These are phyloP conservation scores for Exaiptasia diaphana DNA, from an alignment of 64 coral and sea anemone species.

Conservation along the genomic window DNA sequence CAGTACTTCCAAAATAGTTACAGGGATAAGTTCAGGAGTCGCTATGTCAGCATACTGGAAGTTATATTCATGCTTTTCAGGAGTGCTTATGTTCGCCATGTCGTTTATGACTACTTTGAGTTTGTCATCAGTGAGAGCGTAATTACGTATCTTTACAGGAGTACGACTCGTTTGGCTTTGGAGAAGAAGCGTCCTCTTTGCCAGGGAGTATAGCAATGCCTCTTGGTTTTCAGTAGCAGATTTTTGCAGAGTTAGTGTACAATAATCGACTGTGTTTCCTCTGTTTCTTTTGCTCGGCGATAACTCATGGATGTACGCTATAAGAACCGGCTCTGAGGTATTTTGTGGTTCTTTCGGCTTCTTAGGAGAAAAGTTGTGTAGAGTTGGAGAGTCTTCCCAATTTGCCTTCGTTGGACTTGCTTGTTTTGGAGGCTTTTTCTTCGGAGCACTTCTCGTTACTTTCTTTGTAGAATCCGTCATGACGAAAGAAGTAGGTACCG, in stretches of 20 bases:
- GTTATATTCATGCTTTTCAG: constrained; percentile 42
- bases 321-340: no score
- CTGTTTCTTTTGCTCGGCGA: constrained; percentile 46
- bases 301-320: constrained; percentile 57
- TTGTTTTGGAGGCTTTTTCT: no score
- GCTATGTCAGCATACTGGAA: constrained; percentile 45
- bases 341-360: no score
- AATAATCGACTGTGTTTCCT: constrained; percentile 51
- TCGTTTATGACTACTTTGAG: constrained; percentile 37
- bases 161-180: background rate
- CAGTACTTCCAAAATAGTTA: constrained; percentile 33
- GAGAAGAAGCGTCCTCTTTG: background rate
- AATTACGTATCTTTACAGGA: background rate
- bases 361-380: no score
- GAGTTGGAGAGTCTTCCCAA: no score
- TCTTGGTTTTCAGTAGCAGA: background rate
- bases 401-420: no score
- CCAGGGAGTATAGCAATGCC: constrained; percentile 2
- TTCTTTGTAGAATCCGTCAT: no score
- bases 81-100: constrained; percentile 47
- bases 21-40: constrained; percentile 6
- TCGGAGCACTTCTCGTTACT: no score
- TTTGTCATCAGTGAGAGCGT: background rate
- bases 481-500: no score
- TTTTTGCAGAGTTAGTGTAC: constrained; percentile 56